These are phyloP conservation scores for Deilephila elpenor DNA, from an alignment of 2,888 invertebrate species.

Conservation along the genomic window DNA sequence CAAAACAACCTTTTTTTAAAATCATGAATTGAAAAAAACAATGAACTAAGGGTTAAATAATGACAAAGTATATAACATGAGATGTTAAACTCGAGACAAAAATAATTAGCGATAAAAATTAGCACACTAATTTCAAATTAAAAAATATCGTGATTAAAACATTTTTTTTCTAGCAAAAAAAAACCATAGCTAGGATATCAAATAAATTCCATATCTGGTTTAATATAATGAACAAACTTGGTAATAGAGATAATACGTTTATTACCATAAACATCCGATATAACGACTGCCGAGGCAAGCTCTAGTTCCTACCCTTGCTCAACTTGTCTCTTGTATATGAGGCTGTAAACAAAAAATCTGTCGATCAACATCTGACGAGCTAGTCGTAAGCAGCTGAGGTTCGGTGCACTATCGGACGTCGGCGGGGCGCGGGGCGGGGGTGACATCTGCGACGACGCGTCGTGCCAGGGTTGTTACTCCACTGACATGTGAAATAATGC, in stretches of 20 bases:
- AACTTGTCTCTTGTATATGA: conserved; percentile 47
- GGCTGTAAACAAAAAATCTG: conserved; percentile 65
- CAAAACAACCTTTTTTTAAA: conserved; percentile 35
- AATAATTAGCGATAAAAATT: no score
- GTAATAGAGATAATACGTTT: background rate
- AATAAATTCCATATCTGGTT: no score
- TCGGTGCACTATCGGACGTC: conserved; percentile 70
- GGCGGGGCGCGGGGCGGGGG: conserved; percentile 51
- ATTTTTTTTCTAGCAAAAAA: no score
- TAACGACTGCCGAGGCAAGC: background rate
- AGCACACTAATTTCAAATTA: no score
- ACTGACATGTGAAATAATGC: background rate
- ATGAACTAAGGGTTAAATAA: no score
- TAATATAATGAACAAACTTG: no score
- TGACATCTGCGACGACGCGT: conserved; percentile 63
- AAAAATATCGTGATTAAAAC: no score
- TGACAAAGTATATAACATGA: no score
- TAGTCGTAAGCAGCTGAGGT: conserved; percentile 63
- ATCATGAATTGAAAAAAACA: no score
- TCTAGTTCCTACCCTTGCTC: conserved; percentile 44
- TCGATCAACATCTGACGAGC: conserved; percentile 79
- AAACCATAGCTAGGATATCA: no score
- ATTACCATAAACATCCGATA: background rate
- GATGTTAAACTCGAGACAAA: no score
- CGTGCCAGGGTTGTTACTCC: conserved; percentile 30